Conservation (phyloP, 64 coral and sea anemone genomes). For the Acropora tenuis region DNA sequence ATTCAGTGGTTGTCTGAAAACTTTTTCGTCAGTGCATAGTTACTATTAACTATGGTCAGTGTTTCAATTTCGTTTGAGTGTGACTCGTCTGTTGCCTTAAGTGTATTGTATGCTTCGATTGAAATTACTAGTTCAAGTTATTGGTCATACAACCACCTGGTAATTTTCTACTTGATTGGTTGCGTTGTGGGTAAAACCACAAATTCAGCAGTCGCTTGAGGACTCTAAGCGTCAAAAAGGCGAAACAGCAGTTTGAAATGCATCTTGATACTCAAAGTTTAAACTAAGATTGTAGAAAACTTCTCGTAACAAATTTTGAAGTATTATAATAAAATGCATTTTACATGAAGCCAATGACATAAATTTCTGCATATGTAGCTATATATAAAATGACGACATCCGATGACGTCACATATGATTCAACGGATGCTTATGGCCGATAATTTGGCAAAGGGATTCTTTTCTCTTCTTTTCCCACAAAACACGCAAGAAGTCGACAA, state of each 20-base stretch:
- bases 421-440: background rate
- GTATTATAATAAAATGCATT: background rate
- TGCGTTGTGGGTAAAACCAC: background rate
- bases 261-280: too few relatives aligned
- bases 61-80: background rate
- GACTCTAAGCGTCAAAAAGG: too few relatives aligned
- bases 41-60: background rate
- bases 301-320: too few relatives aligned
- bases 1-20: too few relatives aligned
- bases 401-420: constrained; percentile 18
- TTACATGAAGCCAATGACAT: background rate
- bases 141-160: background rate
- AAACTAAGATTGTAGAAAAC: too few relatives aligned
- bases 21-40: too few relatives aligned
- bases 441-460: constrained; percentile 52
- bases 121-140: background rate
- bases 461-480: background rate
- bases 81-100: background rate
- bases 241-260: too few relatives aligned
- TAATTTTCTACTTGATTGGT: constrained; percentile 6
- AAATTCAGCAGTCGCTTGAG: background rate
- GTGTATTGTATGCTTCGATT: background rate
- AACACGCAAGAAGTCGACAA: too few relatives aligned
- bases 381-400: constrained; percentile 32
- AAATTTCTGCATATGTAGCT: constrained; percentile 13